phyloP scores from a whole-genome alignment of 2,797 vertebrate species.

The Enteromius anoplus region DNA sequence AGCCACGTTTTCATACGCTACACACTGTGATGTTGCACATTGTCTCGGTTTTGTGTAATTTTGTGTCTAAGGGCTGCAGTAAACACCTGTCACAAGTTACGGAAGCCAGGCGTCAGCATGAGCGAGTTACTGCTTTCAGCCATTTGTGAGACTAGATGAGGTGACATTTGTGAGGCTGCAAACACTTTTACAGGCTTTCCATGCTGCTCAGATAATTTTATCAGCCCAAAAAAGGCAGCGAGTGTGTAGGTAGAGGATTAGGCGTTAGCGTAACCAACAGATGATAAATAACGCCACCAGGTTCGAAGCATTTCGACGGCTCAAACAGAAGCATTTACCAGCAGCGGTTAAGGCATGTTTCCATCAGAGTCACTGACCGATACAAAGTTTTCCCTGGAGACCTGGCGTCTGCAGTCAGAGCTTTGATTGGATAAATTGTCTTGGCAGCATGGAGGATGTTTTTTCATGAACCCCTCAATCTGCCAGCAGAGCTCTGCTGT shows the following conservation, averaged over 20 bases:
- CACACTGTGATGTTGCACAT: neutral
- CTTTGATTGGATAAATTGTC: conserved; percentile 32
- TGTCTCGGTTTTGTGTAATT: neutral
- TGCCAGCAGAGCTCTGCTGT: conserved; percentile 15
- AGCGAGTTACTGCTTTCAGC: conserved; percentile 22
- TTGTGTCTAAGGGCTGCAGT: neutral
- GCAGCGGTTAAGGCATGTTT: conserved; percentile 20
- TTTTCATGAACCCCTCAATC: conserved; percentile 11
- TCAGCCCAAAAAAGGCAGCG: conserved; percentile 40
- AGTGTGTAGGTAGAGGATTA: conserved; percentile 26
- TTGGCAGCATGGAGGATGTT: neutral
- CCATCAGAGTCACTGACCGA: conserved; percentile 32
- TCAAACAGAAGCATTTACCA: conserved; percentile 31
- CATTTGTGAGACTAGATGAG: conserved; percentile 42
- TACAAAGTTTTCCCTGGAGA: conserved; percentile 19
- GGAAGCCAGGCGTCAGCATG: conserved; percentile 24
- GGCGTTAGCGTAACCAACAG: conserved; percentile 27
- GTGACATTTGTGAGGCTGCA: conserved; percentile 60
- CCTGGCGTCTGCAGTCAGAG: neutral
- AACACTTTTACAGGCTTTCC: conserved; percentile 56
- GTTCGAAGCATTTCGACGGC: neutral
- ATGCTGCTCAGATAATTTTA: conserved; percentile 46
- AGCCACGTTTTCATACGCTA: neutral
- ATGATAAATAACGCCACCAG: conserved; percentile 47
- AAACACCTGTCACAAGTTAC: conserved; percentile 43